Evolutionary conservation across 2,888 invertebrate species (phyloP).

Genomic region (Myathropa florea): DNA sequence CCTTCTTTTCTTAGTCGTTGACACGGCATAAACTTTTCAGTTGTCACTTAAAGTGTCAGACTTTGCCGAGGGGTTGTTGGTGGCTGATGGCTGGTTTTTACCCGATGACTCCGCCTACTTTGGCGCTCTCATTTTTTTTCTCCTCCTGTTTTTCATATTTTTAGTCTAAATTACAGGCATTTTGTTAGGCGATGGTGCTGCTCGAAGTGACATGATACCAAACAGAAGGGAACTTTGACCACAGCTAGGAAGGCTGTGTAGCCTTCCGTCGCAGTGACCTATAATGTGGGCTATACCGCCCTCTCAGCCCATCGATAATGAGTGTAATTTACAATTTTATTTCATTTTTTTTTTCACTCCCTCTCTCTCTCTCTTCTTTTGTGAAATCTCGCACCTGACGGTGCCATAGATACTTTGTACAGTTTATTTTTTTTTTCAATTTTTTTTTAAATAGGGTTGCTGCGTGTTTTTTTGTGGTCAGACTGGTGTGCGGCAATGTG

Average conservation of each 20-base stretch:
- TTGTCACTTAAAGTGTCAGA: conserved; percentile 62
- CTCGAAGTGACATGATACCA: conserved; percentile 41
- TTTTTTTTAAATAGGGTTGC: conserved; percentile 3
- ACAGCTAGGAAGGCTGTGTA: conserved; percentile 18
- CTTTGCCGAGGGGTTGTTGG: conserved; percentile 34
- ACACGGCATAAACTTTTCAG: conserved; percentile 1
- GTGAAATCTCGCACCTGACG: conserved; percentile 66
- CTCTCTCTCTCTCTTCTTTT: not conserved
- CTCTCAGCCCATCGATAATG: conserved; percentile 51
- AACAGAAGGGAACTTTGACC: conserved; percentile 55
- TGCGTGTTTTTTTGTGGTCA: conserved; percentile 20
- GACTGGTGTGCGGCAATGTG: not conserved
- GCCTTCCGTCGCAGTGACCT: conserved; percentile 26
- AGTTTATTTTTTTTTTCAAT: not conserved
- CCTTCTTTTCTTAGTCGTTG: conserved; percentile 2
- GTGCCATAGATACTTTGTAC: not conserved
- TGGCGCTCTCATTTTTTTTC: conserved; percentile 18
- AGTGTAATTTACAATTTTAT: conserved; percentile 60
- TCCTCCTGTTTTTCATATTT: not conserved
- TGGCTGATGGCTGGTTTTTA: not conserved
- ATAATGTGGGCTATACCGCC: conserved; percentile 29
- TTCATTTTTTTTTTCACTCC: not conserved
- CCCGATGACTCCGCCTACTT: conserved; percentile 49
- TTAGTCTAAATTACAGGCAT: conserved; percentile 55
- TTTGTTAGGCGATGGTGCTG: conserved; percentile 24